Evolutionary conservation across 2,113 vertebrate genomes (phyloP).

Genomic region (Podarcis muralis): DNA sequence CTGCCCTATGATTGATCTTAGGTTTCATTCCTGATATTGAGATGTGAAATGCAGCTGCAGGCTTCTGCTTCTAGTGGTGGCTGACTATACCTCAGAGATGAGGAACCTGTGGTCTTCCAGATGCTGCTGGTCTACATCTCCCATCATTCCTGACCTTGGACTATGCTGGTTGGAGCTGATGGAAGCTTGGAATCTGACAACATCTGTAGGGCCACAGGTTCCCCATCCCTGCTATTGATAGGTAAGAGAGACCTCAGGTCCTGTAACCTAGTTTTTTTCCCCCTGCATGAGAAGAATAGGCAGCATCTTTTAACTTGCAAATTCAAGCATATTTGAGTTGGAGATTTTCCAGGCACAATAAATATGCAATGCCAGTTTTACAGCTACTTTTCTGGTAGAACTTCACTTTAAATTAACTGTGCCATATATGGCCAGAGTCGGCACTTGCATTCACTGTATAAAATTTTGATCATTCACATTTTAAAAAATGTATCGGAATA

Average conservation of each 20-base stretch:
- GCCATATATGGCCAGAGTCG: slow-evolving; percentile 51
- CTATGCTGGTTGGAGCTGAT: too few relatives aligned
- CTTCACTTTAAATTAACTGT: slow-evolving; percentile 62
- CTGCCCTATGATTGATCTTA: background rate
- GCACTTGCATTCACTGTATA: slow-evolving; percentile 52
- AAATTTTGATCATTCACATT: slow-evolving; percentile 70
- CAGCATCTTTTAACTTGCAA: slow-evolving; percentile 40
- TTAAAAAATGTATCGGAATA: slow-evolving; percentile 62
- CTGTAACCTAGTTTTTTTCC: background rate
- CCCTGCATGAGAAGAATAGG: slow-evolving; percentile 14
- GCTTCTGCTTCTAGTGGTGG: background rate
- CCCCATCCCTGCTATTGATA: too few relatives aligned
- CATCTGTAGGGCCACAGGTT: too few relatives aligned
- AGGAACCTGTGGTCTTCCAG: background rate
- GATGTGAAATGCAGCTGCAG: background rate
- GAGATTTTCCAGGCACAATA: slow-evolving; percentile 57
- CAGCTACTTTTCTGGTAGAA: slow-evolving; percentile 48
- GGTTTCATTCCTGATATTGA: background rate
- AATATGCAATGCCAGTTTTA: slow-evolving; percentile 48
- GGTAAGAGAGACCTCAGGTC: too few relatives aligned
- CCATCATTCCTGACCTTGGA: too few relatives aligned
- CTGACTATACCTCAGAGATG: background rate
- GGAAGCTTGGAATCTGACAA: too few relatives aligned
- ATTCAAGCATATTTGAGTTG: slow-evolving; percentile 46
- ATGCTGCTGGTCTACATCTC: background rate